These are phyloP conservation scores for Gopherus evgoodei DNA, from an alignment of 2,113 vertebrate species.

Conservation along the genomic window DNA sequence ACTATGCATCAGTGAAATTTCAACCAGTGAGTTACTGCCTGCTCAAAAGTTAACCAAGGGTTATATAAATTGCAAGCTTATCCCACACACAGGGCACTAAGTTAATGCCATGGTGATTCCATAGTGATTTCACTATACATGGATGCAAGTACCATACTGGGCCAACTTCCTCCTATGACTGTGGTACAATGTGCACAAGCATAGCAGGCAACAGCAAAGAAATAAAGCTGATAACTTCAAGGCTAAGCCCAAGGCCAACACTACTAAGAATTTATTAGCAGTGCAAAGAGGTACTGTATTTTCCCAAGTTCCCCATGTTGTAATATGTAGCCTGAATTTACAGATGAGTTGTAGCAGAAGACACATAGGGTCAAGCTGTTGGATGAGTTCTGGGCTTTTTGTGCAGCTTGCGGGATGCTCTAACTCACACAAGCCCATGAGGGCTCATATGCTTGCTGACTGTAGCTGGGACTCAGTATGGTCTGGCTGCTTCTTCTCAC, in stretches of 20 bases:
- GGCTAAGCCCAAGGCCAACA: conserved; percentile 33
- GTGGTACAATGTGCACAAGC: neutral
- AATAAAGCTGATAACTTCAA: conserved; percentile 28
- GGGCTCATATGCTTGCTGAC: neutral
- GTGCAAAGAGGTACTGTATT: neutral
- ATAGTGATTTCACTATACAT: neutral
- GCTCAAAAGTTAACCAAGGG: neutral
- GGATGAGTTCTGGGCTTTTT: neutral
- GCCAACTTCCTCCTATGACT: neutral
- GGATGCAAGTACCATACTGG: neutral
- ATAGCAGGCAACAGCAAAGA: conserved; percentile 43
- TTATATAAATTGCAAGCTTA: neutral
- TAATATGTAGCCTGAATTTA: neutral
- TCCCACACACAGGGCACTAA: neutral
- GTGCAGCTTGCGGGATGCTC: neutral
- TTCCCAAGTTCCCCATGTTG: neutral
- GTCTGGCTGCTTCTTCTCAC: neutral
- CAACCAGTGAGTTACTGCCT: neutral
- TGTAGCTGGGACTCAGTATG: neutral
- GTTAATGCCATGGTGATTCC: neutral
- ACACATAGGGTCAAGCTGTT: neutral
- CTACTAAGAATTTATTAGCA: neutral
- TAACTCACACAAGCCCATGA: neutral
- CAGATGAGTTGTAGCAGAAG: neutral
- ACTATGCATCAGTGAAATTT: neutral